Evolutionary conservation across 2,888 invertebrate species (phyloP).

Genomic region (Phragmatobia fuliginosa): DNA sequence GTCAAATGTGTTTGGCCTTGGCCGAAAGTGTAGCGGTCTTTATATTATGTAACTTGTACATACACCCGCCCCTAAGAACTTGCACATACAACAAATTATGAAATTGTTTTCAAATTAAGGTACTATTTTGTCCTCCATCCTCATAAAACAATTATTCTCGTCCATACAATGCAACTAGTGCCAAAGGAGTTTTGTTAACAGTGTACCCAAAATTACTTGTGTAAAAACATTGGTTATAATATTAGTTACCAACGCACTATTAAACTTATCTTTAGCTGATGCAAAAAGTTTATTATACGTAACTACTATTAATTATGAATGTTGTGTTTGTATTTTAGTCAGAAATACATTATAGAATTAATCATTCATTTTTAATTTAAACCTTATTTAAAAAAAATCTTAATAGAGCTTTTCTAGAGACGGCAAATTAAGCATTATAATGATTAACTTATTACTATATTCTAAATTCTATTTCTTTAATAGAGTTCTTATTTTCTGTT

Average conservation of each 20-base stretch:
- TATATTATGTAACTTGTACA: no score
- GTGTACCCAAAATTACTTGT: background rate
- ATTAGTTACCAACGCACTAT: background rate
- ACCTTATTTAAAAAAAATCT: no score
- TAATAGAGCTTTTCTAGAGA: background rate
- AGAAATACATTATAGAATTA: slow-evolving; percentile 17
- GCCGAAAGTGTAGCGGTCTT: no score
- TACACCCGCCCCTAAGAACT: no score
- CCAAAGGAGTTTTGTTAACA: background rate
- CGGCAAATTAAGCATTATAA: background rate
- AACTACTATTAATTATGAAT: slow-evolving; percentile 11
- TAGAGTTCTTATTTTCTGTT: no score
- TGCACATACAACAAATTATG: no score
- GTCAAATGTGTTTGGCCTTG: no score
- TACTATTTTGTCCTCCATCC: background rate
- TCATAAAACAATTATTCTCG: background rate
- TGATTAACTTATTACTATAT: background rate
- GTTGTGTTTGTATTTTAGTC: slow-evolving; percentile 18
- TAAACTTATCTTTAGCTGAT: background rate
- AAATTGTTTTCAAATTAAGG: no score
- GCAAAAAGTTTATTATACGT: background rate
- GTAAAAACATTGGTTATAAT: background rate
- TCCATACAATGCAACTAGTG: background rate
- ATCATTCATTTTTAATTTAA: background rate
- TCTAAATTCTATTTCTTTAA: no score